Conservation (phyloP, 2,888 invertebrate species). For the Tenthredo notha region DNA sequence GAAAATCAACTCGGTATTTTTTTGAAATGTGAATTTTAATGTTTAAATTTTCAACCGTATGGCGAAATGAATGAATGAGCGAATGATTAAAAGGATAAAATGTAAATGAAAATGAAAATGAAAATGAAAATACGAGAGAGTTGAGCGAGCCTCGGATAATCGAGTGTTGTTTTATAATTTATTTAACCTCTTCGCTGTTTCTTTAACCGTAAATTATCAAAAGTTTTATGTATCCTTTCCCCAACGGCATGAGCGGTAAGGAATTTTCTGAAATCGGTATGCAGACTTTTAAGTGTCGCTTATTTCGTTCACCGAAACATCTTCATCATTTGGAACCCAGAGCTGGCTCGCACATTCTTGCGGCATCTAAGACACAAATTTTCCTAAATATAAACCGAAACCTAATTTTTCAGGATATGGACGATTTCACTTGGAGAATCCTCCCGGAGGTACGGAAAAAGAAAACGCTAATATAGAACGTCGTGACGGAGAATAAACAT, state of each 20-base stretch:
- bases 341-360: constrained; percentile 26
- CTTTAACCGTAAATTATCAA: constrained; percentile 58
- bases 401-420: constrained; percentile 66
- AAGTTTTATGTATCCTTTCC: constrained; percentile 55
- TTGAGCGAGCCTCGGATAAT: background rate
- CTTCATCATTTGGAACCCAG: constrained; percentile 44
- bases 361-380: background rate
- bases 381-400: constrained; percentile 59
- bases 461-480: background rate
- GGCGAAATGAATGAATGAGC: background rate
- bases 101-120: background rate
- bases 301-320: constrained; percentile 53
- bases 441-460: constrained; percentile 51
- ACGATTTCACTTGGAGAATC: constrained; percentile 63
- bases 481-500: background rate
- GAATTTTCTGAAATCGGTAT: constrained; percentile 32
- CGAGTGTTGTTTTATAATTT: constrained; percentile 12
- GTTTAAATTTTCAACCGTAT: background rate
- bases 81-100: background rate
- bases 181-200: constrained; percentile 39
- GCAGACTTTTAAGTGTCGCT: constrained; percentile 55
- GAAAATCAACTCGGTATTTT: background rate
- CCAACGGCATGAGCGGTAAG: background rate
- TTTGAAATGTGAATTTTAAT: constrained; percentile 2
- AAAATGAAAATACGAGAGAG: background rate